phyloP scores from a whole-genome alignment of 2,113 vertebrate species.

The Ia io region DNA sequence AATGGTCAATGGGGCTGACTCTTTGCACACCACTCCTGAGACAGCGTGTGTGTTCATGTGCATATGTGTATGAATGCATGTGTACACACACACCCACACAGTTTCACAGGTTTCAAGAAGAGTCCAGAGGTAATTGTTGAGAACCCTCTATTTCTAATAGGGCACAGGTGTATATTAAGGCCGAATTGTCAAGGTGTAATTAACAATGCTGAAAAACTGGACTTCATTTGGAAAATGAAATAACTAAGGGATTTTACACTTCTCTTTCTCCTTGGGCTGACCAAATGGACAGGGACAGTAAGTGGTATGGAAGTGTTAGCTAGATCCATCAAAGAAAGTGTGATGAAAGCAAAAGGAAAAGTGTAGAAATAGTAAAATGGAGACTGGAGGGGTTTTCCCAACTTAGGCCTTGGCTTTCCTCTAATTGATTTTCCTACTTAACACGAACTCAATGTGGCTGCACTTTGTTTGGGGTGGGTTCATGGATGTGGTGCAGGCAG shows the following conservation, averaged over 20 bases:
- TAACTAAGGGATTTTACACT: neutral
- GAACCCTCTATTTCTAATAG: neutral
- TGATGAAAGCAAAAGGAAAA: slow-evolving; percentile 7
- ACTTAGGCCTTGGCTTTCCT: neutral
- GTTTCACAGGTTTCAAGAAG: neutral
- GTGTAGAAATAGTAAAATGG: neutral
- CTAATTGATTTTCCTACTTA: slow-evolving; percentile 39
- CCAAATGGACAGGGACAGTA: neutral
- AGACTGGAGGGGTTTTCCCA: neutral
- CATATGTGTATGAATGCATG: neutral
- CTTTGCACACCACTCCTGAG: neutral
- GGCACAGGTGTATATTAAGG: neutral
- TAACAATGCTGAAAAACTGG: neutral
- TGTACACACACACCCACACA: neutral
- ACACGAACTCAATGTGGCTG: neutral
- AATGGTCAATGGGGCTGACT: neutral
- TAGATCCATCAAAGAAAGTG: neutral
- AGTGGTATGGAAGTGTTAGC: neutral
- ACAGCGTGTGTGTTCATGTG: neutral
- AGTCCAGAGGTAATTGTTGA: neutral
- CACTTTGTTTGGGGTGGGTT: neutral
- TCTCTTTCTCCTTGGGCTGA: neutral
- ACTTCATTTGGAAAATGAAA: neutral
- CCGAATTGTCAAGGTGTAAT: neutral
- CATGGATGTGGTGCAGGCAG: neutral